Conservation (phyloP, 1,140 invertebrate genomes). For the Drosophila willistoni region DNA sequence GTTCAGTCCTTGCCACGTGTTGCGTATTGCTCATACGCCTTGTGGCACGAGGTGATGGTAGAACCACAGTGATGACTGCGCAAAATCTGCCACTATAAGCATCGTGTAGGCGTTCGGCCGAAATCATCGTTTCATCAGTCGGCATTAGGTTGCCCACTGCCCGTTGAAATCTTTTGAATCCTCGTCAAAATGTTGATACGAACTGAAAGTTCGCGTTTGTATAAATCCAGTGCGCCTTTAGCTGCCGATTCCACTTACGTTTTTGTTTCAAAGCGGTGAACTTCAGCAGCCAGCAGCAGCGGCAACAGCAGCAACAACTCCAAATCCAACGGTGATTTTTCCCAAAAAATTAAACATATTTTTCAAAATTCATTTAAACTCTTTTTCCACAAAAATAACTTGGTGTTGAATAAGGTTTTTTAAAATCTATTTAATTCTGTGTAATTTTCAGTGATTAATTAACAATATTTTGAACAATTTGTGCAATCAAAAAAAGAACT, state of each 20-base stretch:
- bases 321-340: slow-evolving; percentile 46
- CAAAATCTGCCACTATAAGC: slow-evolving; percentile 52
- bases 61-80: slow-evolving; percentile 54
- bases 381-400: background rate
- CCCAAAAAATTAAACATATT: slow-evolving; percentile 20
- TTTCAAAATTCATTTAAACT: slow-evolving; percentile 6
- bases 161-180: slow-evolving; percentile 78
- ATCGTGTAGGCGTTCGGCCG: slow-evolving; percentile 52
- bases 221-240: slow-evolving; percentile 67
- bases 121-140: slow-evolving; percentile 1
- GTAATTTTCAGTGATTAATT: slow-evolving; percentile 38
- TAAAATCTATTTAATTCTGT: slow-evolving; percentile 32
- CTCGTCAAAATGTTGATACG: slow-evolving; percentile 48
- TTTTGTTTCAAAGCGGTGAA: slow-evolving; percentile 72
- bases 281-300: slow-evolving; percentile 44
- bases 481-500: background rate
- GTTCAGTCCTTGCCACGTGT: slow-evolving; percentile 58
- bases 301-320: slow-evolving; percentile 32
- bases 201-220: slow-evolving; percentile 41
- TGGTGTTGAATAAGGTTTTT: background rate
- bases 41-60: slow-evolving; percentile 20
- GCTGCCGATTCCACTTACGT: slow-evolving; percentile 73
- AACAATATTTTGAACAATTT: slow-evolving; percentile 3
- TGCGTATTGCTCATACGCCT: slow-evolving; percentile 61
- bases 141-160: slow-evolving; percentile 23